Base-by-base conservation (phyloP, 2,797 vertebrate species). In the Cuculus canorus region DNA sequence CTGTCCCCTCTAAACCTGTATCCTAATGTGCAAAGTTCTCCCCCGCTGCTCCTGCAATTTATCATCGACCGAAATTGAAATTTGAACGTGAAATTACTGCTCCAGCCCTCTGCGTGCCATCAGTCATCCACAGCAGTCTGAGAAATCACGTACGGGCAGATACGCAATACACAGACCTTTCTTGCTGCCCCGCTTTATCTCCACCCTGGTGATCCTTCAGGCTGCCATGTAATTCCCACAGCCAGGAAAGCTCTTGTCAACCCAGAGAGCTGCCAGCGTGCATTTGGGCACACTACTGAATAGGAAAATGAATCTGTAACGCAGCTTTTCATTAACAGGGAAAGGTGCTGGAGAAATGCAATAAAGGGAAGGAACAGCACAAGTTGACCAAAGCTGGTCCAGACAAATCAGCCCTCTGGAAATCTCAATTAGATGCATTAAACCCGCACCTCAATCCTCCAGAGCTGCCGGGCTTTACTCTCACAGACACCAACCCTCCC, bases 81-180 rank as follows among this genome's bases (percentile, higher is more conserved):
- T n/a, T n/a, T n/a, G n/a, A n/a, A n/a, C n/a, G n/a, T n/a, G 27
- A 10, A 83, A 81, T 32, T 4, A 24, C 59, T 12, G 37, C 61
- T 64, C 72, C 72, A 33, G 68, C 50, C 41, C 71, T 37, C 79
- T 2, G 9, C 1, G 1, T 11, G 45, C 78, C 21, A 5, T 24
- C 27, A 2, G 22, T 45, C 8, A 23, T 3, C 32, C 35, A 5
- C 35, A 45, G 54, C 7, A 2, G 27, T 17, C 43, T 18, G 32
- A 53, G 77, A 22, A 65, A 9, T 17, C 30, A 27, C 5, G 0
- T 2, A 2, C 9, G 3, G 54, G 48, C 17, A 18, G 69, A 35
- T 1, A 10, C 2, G 0, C 16, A 6, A 17, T 0, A 11, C 69
- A 4, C 22, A 3, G 39, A 25, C 9, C 45, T 14, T 13, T 13